Percentiles rank a stretch among this genome's conserved stretches.
phyloP scores from a whole-genome alignment of 2,888 invertebrate genomes.

The Argyresthia goedartella region DNA sequence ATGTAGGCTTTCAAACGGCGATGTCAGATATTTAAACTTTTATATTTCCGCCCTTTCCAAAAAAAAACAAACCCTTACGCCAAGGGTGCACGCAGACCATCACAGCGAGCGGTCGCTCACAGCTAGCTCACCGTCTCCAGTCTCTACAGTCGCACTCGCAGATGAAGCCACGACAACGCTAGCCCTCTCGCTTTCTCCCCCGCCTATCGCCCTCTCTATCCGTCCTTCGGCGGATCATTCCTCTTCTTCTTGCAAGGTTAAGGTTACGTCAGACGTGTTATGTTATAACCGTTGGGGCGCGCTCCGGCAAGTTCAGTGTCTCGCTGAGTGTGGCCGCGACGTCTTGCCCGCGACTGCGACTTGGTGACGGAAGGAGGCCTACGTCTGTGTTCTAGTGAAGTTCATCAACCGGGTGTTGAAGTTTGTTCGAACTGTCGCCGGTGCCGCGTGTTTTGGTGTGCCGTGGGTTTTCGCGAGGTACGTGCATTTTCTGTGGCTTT shows the following conservation, averaged over 20 bases:
- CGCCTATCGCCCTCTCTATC: conserved; percentile 65
- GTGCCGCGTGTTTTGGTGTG: conserved; percentile 8
- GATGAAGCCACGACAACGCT: conserved; percentile 25
- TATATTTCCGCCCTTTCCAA: too few relatives aligned
- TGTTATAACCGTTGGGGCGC: conserved; percentile 71
- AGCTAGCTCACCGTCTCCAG: conserved; percentile 1
- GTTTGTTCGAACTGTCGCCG: conserved; percentile 52
- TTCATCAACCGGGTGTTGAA: conserved; percentile 64
- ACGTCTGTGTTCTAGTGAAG: conserved; percentile 65
- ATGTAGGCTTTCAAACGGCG: too few relatives aligned
- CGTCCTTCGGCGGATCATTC: conserved; percentile 67
- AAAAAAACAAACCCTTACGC: background rate
- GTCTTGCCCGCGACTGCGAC: conserved; percentile 50
- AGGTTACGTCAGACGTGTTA: conserved; percentile 72
- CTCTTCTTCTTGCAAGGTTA: conserved; percentile 72
- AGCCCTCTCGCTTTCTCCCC: conserved; percentile 67
- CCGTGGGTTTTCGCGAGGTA: conserved; percentile 28
- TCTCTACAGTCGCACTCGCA: conserved; percentile 8
- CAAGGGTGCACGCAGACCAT: conserved; percentile 15
- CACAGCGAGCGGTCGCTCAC: conserved; percentile 13
- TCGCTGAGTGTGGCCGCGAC: conserved; percentile 68
- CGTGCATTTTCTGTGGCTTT: conserved; percentile 19
- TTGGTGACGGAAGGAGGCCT: conserved; percentile 54
- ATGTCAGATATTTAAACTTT: too few relatives aligned
- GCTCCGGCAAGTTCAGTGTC: conserved; percentile 69